phyloP scores from a whole-genome alignment of 1,140 invertebrate genomes.

The Solen grandis region DNA sequence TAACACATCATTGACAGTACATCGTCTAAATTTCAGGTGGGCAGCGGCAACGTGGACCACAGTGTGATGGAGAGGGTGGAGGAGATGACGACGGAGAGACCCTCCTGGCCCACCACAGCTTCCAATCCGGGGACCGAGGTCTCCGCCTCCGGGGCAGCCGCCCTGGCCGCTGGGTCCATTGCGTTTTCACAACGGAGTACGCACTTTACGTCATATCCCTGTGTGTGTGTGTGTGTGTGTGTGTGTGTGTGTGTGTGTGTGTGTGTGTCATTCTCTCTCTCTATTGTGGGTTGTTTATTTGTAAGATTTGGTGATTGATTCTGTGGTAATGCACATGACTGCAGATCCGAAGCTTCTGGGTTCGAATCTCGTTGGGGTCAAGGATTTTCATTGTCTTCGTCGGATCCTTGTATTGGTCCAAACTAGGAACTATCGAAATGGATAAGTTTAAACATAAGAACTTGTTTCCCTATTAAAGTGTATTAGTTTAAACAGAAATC shows the following conservation, averaged over 20 bases:
- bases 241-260: not conserved
- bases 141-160: constrained; percentile 85
- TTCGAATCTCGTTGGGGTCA: too few relatives aligned
- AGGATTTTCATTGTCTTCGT: too few relatives aligned
- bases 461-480: too few relatives aligned
- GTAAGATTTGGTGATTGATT: not conserved
- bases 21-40: constrained; percentile 75
- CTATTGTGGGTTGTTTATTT: not conserved
- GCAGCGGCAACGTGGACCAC: constrained; percentile 64
- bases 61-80: constrained; percentile 74
- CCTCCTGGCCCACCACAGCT: constrained; percentile 84
- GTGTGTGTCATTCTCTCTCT: too few relatives aligned
- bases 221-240: not conserved
- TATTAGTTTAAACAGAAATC: too few relatives aligned
- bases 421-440: too few relatives aligned
- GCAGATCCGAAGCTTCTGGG: too few relatives aligned
- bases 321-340: too few relatives aligned
- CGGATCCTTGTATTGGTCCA: too few relatives aligned
- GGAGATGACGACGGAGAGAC: constrained; percentile 85
- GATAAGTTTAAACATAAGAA: too few relatives aligned
- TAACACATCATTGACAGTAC: not conserved
- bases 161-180: constrained; percentile 83
- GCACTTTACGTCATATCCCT: not conserved
- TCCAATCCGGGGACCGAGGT: constrained; percentile 86
- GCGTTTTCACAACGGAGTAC: constrained; percentile 76